Conservation (phyloP, 2,113 vertebrate genomes). For the Petromus typicus region DNA sequence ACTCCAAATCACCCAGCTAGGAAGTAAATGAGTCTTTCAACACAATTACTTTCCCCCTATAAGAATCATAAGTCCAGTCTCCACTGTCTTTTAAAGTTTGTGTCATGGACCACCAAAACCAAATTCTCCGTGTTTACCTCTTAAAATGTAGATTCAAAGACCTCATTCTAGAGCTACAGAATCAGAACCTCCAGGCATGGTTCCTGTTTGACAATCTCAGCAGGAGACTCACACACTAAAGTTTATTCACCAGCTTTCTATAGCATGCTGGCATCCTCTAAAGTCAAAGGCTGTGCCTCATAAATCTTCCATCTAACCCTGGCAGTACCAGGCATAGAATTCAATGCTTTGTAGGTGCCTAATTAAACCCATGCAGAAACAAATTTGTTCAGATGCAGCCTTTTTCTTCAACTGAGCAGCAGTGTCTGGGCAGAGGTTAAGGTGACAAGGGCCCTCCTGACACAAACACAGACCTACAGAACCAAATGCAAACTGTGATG, state of each 20-base stretch:
- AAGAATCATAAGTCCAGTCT: background rate
- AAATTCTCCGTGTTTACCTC: background rate
- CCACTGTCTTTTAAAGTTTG: background rate
- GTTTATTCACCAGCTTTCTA: constrained; percentile 61
- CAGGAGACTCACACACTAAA: constrained; percentile 31
- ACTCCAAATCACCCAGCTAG: background rate
- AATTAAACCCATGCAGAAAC: constrained; percentile 71
- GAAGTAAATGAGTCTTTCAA: background rate
- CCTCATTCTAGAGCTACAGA: background rate
- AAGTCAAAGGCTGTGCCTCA: constrained; percentile 72
- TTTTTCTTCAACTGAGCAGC: constrained; percentile 59
- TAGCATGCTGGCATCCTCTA: constrained; percentile 63
- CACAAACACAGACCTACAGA: background rate
- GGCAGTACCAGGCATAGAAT: constrained; percentile 66
- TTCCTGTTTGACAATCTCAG: constrained; percentile 27
- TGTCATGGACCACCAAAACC: background rate
- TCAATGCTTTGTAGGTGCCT: constrained; percentile 65
- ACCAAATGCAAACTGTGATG: background rate
- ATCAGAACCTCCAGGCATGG: constrained; percentile 21
- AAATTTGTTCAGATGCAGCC: constrained; percentile 52
- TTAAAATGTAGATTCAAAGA: background rate
- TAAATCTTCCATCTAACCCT: constrained; percentile 72
- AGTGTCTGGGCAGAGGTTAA: constrained; percentile 53
- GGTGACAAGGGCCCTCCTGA: background rate
- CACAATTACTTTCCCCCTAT: background rate